Base-by-base conservation (phyloP, 2,888 invertebrate species). In the Mythimna impura region DNA sequence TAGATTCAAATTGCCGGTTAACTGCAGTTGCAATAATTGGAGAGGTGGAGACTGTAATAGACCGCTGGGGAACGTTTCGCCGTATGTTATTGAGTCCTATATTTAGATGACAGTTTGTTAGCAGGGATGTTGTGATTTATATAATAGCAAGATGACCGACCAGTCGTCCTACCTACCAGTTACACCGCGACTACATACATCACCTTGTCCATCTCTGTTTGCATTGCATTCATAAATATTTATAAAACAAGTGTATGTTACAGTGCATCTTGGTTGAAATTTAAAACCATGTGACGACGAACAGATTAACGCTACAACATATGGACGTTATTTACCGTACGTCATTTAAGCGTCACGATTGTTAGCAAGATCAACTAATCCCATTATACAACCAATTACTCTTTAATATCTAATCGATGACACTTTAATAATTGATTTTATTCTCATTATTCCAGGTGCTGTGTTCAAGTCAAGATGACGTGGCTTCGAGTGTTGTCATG, bases 381-480 rank as follows among this genome's bases (percentile, higher is more conserved):
- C 73, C 58, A 67, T 67, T 82, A 54, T 8, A 40, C n/a, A 43
- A 71, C n/a, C 58, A 50, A 36, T 71, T 63, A 55, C 10, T 47
- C 6, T 30, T 50, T 57, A 30, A 40, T 65, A 22, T 54, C 57
- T 7, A 67, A 54, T 52, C 54, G 7, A 60, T 50, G 9, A 65
- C 17, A 52, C 25, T 25, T 43, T 52, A 34, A 43, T 76, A 73
- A 80, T 82, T 66, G 47, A 54, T 50, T 30, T 73, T 81, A 82
- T 88, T 89, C 63, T 86, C 77, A 86, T 74, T 30, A 85, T 96
- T 96, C 80, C 96, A 96, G 96, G 95, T 94, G 93, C 91, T 89
- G 91, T 90, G 80, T 84, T 85, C 86, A 84, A 84, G 83, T 83
- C 78, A 93, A 91, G 84, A 95, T 95, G 95, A 88, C 88, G 90